A percentile compares a stretch with the other conserved stretches of the same genome.
These are phyloP conservation scores for Caerostris extrusa DNA, from an alignment of 1,140 invertebrate species.

Conservation along the genomic window DNA sequence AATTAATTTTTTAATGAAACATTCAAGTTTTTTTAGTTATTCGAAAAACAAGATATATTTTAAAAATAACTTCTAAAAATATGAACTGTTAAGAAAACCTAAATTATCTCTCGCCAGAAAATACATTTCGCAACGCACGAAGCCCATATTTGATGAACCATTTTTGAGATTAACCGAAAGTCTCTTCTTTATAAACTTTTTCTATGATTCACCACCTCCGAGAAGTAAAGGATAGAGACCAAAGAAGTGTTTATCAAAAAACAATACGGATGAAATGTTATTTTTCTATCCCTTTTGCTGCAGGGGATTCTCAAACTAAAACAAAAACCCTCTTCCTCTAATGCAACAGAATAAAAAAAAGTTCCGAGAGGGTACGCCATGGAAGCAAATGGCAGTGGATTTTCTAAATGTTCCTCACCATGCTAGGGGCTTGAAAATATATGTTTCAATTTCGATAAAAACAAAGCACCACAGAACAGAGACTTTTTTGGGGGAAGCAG, in stretches of 20 bases:
- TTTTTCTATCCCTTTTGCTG: not conserved
- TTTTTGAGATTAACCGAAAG: not conserved
- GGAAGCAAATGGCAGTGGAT: constrained; percentile 7
- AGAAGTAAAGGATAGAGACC: not conserved
- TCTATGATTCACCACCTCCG: not conserved
- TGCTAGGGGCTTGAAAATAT: constrained; percentile 27
- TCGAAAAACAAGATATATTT: too few species aligned
- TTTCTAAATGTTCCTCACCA: not conserved
- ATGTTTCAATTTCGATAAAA: constrained; percentile 52
- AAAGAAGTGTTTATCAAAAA: constrained; percentile 26
- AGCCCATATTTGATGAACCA: not conserved
- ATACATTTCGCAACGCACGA: not conserved
- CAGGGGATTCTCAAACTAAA: not conserved
- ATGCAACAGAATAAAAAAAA: not conserved
- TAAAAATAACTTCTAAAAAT: not conserved
- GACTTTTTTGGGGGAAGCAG: too few species aligned
- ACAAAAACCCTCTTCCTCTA: not conserved
- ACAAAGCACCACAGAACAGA: not conserved
- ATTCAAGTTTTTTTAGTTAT: too few species aligned
- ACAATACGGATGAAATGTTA: not conserved
- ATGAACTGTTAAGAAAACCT: not conserved
- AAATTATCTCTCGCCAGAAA: not conserved
- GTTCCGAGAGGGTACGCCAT: not conserved
- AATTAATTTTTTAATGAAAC: too few species aligned
- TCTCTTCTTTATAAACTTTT: not conserved